A percentile compares a stretch with the other conserved stretches of the same genome.
Evolutionary conservation across 1,140 invertebrate species (phyloP).

Genomic region (Papilio glaucus): DNA sequence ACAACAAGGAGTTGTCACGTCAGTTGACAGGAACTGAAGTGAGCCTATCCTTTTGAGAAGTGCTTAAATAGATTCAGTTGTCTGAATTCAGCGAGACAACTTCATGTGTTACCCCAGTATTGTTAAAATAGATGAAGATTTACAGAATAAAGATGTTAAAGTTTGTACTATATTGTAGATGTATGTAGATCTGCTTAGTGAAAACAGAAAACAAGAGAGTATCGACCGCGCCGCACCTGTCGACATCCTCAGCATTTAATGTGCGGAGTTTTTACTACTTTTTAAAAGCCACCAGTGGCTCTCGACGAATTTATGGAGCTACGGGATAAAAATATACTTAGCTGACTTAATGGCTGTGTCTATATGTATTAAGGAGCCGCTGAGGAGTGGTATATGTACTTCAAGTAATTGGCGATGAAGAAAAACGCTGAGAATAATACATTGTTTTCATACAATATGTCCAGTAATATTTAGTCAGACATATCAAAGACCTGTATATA

Average conservation of each 20-base stretch:
- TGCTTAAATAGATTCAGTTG: too few species aligned
- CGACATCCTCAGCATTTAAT: conserved; percentile 66
- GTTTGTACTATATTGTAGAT: neutral
- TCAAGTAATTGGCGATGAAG: neutral
- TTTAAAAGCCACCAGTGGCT: conserved; percentile 60
- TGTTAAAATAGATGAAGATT: too few species aligned
- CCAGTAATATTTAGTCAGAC: too few species aligned
- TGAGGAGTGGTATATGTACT: neutral
- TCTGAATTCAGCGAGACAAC: too few species aligned
- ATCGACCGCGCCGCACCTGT: conserved; percentile 64
- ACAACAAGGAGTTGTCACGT: too few species aligned
- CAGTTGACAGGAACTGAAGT: too few species aligned
- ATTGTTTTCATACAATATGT: too few species aligned
- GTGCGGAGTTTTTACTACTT: conserved; percentile 69
- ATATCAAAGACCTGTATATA: too few species aligned
- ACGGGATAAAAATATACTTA: conserved; percentile 38
- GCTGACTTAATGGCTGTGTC: conserved; percentile 20
- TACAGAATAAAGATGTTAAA: neutral
- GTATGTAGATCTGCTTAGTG: conserved; percentile 44
- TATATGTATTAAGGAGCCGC: conserved; percentile 1
- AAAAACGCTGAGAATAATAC: too few species aligned
- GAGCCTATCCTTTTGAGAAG: too few species aligned
- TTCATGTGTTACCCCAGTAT: too few species aligned
- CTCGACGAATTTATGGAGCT: conserved; percentile 57
- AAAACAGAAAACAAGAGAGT: conserved; percentile 50